phyloP scores from a whole-genome alignment of 2,113 vertebrate genomes.

The Catharus fuscescens region DNA sequence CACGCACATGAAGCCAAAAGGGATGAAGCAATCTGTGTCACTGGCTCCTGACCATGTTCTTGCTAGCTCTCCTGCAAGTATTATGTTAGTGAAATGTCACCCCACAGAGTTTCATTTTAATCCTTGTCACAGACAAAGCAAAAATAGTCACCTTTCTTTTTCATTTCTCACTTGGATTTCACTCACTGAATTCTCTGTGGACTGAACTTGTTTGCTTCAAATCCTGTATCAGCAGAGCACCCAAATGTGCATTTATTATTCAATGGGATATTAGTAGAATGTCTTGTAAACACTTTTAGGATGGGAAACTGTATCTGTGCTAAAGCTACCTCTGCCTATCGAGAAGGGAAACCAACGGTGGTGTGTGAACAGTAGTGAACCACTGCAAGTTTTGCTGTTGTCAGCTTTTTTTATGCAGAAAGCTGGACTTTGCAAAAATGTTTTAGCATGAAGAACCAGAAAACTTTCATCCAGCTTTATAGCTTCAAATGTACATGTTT shows the following conservation, averaged over 20 bases:
- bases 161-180: background rate
- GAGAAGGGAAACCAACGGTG: accelerated
- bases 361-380: background rate
- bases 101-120: background rate
- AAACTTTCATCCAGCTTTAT: background rate
- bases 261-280: background rate
- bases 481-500: background rate
- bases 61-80: background rate
- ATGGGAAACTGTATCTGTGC: background rate
- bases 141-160: background rate
- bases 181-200: background rate
- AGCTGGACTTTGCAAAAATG: background rate
- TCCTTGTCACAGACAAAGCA: background rate
- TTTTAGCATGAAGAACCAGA: background rate
- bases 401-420: background rate
- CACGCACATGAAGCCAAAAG: background rate
- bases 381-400: background rate
- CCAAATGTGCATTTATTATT: background rate
- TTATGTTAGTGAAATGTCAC: background rate
- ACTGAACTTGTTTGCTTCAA: background rate
- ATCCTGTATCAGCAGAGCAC: background rate
- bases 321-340: background rate
- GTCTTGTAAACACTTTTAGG: background rate
- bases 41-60: accelerated
- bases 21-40: background rate